Percentiles rank a stretch among this genome's conserved stretches.
Evolutionary conservation across 1,140 invertebrate species (phyloP).

Genomic region (Andrena cerasifolii): DNA sequence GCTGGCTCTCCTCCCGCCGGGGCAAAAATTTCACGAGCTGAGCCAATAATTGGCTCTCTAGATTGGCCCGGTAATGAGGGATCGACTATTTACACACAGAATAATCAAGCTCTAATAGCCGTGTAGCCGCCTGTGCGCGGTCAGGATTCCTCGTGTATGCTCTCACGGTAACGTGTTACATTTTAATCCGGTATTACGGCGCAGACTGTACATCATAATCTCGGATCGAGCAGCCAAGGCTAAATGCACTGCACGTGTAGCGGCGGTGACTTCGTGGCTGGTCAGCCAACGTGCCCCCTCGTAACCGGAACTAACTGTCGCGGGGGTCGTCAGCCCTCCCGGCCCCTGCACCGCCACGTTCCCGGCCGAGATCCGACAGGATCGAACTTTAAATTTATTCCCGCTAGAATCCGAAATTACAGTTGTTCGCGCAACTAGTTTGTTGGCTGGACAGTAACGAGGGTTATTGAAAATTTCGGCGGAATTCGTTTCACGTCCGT

Average conservation of each 20-base stretch:
- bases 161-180: constrained; percentile 42
- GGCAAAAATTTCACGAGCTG: no score
- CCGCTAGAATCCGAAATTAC: no score
- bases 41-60: background rate
- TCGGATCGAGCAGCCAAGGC: constrained; percentile 49
- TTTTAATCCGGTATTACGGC: constrained; percentile 62
- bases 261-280: constrained; percentile 51
- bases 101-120: constrained; percentile 43
- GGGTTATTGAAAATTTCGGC: background rate
- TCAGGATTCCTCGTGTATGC: constrained; percentile 12
- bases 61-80: background rate
- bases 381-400: constrained; percentile 19
- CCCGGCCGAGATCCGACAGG: background rate
- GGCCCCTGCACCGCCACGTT: background rate
- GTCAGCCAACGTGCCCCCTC: constrained; percentile 4
- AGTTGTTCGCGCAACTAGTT: background rate
- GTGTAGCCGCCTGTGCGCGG: background rate
- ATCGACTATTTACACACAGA: background rate
- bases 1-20: no score
- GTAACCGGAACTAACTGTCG: constrained; percentile 47
- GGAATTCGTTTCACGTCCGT: background rate
- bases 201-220: constrained; percentile 62
- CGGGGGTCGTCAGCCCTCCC: background rate
- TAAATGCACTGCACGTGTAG: constrained; percentile 56
- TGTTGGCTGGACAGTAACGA: background rate